These are phyloP conservation scores for Hylaea fasciaria DNA, from an alignment of 2,888 invertebrate genomes.

Conservation along the genomic window DNA sequence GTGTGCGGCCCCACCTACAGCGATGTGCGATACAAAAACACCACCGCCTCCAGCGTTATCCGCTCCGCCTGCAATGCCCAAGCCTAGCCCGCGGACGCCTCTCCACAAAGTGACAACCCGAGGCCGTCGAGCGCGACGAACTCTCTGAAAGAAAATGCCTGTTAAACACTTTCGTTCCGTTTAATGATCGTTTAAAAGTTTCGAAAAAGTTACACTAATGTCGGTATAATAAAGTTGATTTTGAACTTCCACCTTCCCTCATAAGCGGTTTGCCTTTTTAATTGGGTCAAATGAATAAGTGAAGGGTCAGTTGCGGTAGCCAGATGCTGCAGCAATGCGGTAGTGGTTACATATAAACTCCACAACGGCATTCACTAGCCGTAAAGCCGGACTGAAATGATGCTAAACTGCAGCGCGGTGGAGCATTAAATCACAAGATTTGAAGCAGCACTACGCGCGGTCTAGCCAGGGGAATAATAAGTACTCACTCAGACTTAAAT, in stretches of 20 bases:
- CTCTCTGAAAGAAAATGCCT: slow-evolving; percentile 59
- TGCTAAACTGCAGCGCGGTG: slow-evolving; percentile 18
- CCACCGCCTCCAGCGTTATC: slow-evolving; percentile 81
- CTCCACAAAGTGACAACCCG: slow-evolving; percentile 78
- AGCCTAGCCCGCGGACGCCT: slow-evolving; percentile 75
- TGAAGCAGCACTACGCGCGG: slow-evolving; percentile 2
- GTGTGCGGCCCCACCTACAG: slow-evolving; percentile 79
- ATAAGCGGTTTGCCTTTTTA: slow-evolving; percentile 25
- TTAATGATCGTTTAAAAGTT: slow-evolving; percentile 27
- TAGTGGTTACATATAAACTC: background rate
- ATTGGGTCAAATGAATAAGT: slow-evolving; percentile 20
- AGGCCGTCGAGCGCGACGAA: slow-evolving; percentile 76
- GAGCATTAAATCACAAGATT: slow-evolving; percentile 23
- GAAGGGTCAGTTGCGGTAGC: slow-evolving; percentile 1
- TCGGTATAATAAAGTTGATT: slow-evolving; percentile 21
- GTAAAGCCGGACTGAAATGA: slow-evolving; percentile 11
- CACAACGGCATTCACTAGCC: background rate
- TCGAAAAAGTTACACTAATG: slow-evolving; percentile 26
- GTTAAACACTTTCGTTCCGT: slow-evolving; percentile 12
- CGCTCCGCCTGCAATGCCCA: slow-evolving; percentile 80
- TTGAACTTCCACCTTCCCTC: slow-evolving; percentile 12
- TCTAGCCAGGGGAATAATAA: slow-evolving; percentile 5
- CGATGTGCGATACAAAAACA: slow-evolving; percentile 80
- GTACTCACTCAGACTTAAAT: background rate
- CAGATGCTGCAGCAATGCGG: slow-evolving; percentile 9